phyloP scores from a whole-genome alignment of 2,888 invertebrate genomes.

The Cabera pusaria region DNA sequence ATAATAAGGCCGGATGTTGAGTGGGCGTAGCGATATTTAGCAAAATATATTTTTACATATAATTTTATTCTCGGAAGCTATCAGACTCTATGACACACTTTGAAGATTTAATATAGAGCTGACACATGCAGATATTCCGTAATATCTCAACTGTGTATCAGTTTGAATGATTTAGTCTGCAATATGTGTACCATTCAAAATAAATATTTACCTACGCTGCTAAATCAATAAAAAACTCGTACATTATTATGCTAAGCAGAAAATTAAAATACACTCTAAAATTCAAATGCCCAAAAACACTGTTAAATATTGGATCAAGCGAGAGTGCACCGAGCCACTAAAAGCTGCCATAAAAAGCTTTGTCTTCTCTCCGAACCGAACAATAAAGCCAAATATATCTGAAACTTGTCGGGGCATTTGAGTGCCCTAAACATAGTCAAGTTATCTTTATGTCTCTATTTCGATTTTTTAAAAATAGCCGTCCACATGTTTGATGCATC shows the following conservation, averaged over 20 bases:
- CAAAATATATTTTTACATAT: conserved; percentile 25
- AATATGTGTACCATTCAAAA: too few relatives aligned
- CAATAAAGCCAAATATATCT: conserved; percentile 65
- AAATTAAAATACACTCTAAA: conserved; percentile 28
- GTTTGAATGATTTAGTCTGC: too few relatives aligned
- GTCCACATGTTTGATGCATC: conserved; percentile 55
- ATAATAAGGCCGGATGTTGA: conserved; percentile 33
- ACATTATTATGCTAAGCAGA: too few relatives aligned
- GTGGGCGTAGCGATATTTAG: conserved; percentile 35
- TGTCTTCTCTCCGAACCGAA: conserved; percentile 61
- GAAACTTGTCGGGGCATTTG: conserved; percentile 39
- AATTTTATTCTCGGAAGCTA: conserved; percentile 17
- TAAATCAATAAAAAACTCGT: too few relatives aligned
- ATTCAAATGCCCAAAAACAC: conserved; percentile 50
- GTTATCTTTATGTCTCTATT: conserved; percentile 75
- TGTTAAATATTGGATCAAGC: conserved; percentile 59
- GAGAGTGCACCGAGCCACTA: conserved; percentile 54
- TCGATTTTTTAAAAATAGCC: conserved; percentile 67
- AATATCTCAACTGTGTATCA: not conserved
- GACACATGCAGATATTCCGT: conserved; percentile 17
- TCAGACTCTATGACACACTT: conserved; percentile 23
- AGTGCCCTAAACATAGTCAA: conserved; percentile 55
- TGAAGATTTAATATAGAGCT: conserved; percentile 22
- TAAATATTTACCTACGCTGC: too few relatives aligned
- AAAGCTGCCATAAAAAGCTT: conserved; percentile 72